Base-by-base conservation (phyloP, 2,888 invertebrate genomes). In the Alsophila aescularia region DNA sequence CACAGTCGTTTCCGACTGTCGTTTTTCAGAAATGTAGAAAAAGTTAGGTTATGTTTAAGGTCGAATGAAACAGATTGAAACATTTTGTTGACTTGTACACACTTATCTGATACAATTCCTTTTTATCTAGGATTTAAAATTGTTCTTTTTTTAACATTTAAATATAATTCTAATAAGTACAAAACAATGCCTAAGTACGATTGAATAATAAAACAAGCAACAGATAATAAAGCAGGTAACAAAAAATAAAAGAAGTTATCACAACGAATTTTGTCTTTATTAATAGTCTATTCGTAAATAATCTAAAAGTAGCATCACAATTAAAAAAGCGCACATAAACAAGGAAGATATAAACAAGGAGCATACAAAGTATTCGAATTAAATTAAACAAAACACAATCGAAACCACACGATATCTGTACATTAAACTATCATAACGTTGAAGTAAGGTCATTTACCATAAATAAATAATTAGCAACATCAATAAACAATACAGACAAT, bases 231-330 rank as follows among this genome's bases (percentile, higher is more conserved):
- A 69, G 68, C 10, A 16, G 13, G 36, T 45, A 45, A 45, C 18
- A 27, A 74, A 81, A 79, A 81, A 77, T 75, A 80, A 78, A 77
- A 70, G 72, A 82, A 80, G 57, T 56, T 62, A 76, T 81, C 67
- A 78, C 82, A 85, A 87, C 81, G 78, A 79, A 75, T 72, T 73
- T 78, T 83, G 87, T 89, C 86, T 90, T 90, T 89, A 90, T 89
- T 88, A 77, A 79, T 79, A 77, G 81, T 86, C 83, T 85, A 85
- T 77, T 76, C 75, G 77, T 88, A 87, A 86, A 81, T 85, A 81
- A 83, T 83, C 83, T 88, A 87, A 87, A 85, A 89, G 83, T 89
- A 89, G 82, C 87, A 89, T 89, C 87, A 88, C 89, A 88, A 81
- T 81, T 75, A 62, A 56, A 79, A 81, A 74, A 82, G 79, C 82